A percentile compares a stretch with the other conserved stretches of the same genome.
Evolutionary conservation across 2,113 vertebrate species (phyloP).

Genomic region (Thalassoma bifasciatum): DNA sequence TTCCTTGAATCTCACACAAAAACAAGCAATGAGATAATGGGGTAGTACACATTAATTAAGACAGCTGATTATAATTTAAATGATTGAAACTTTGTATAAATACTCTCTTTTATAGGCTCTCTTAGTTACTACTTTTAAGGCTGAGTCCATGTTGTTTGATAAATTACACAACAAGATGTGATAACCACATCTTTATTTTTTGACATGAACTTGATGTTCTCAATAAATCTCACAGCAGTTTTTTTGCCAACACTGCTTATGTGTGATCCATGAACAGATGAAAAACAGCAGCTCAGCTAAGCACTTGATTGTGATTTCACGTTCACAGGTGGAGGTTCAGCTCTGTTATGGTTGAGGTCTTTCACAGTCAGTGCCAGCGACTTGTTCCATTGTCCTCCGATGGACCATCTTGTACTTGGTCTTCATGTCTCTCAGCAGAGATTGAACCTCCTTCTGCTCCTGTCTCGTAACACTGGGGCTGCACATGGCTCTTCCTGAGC

Average conservation of each 20-base stretch:
- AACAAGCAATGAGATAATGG: no score
- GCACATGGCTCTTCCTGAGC: constrained; percentile 56
- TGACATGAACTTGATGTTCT: neutral
- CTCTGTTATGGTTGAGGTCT: neutral
- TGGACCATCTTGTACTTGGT: constrained; percentile 68
- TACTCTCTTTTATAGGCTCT: no score
- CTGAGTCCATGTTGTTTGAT: neutral
- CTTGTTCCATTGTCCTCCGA: constrained; percentile 55
- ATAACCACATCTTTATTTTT: constrained; percentile 1
- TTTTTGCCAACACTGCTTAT: neutral
- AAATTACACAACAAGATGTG: neutral
- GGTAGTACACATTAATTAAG: no score
- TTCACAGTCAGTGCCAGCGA: constrained; percentile 22
- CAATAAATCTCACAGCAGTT: neutral
- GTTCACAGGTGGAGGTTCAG: constrained; percentile 11
- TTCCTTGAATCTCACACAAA: no score
- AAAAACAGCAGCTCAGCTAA: neutral
- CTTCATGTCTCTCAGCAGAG: constrained; percentile 73
- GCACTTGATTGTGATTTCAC: neutral
- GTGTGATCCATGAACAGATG: neutral
- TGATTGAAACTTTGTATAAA: no score
- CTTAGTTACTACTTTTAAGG: no score
- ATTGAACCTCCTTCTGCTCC: constrained; percentile 69
- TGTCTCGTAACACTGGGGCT: constrained; percentile 19
- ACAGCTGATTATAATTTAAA: no score